Base-by-base conservation (phyloP, 2,888 invertebrate species). In the Lycaena phlaeas region DNA sequence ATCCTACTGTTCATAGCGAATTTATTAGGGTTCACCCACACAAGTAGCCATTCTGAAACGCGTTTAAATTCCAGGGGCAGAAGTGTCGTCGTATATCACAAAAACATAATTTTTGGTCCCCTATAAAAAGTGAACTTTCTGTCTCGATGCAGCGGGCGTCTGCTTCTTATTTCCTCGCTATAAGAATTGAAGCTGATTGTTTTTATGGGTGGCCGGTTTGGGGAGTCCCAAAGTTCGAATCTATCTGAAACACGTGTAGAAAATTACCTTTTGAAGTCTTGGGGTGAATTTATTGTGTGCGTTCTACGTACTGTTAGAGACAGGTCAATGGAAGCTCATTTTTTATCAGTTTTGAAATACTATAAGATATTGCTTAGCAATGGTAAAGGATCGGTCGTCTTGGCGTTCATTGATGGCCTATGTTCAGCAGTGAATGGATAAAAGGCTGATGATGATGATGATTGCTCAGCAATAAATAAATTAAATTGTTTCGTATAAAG, bases 21-120 rank as follows among this genome's bases (percentile, higher is more conserved):
- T 81, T 79, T 79, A 81, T 79, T 73, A 74, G 75, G 74, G 81
- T 76, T 75, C 73, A 64, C 59, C 65, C 59, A 64, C 63, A 53
- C 64, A 76, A 75, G 72, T 73, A 72, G 69, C 60, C 70, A 70
- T 66, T 68, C 61, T 68, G 73, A 71, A 76, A 64, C 64, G 68
- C 51, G 79, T 77, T 81, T 74, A 79, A 79, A 82, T 78, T 81
- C 78, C 56, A 59, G 56, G 64, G 61, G 61, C 59, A 61, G 69
- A 74, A 78, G 64, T 77, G 79, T 74, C 71, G 65, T 61, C 59
- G 67, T 82, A 81, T 77, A 78, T 81, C 76, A 78, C 61, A 45
- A 48, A 57, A 64, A 68, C 70, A 77, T 78, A 73, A 78, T 77
- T 79, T 74, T 65, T 72, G 62, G 63, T 61, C 65, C 71, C 72